phyloP scores from a whole-genome alignment of 2,113 vertebrate genomes.

The Laterallus jamaicensis region DNA sequence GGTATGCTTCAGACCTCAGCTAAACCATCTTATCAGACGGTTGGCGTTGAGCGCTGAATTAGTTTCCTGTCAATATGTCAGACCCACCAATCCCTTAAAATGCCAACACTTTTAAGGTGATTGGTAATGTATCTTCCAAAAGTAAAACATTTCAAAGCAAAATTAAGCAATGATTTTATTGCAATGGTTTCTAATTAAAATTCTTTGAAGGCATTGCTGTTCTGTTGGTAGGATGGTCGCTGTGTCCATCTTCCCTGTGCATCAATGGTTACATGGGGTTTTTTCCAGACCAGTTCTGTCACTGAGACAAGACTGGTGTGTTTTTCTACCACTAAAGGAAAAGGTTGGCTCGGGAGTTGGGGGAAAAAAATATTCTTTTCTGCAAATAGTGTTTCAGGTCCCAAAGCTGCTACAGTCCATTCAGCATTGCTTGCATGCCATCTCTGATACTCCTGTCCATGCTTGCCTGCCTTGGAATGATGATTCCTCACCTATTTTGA shows the following conservation, averaged over 20 bases:
- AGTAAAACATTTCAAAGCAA: not conserved
- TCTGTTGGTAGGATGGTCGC: accelerated
- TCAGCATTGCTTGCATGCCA: not conserved
- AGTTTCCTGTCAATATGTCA: not conserved
- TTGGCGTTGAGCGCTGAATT: not conserved
- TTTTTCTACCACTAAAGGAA: not conserved
- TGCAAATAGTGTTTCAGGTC: not conserved
- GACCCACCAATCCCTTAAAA: not conserved
- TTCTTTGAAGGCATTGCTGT: not conserved
- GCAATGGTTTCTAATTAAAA: not conserved
- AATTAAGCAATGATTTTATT: not conserved
- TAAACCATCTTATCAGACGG: not conserved
- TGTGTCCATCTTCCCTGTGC: not conserved
- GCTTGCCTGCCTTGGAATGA: not conserved
- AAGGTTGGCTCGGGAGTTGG: not conserved
- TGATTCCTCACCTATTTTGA: not conserved
- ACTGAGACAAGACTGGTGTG: not conserved
- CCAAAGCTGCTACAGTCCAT: not conserved
- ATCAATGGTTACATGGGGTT: not conserved
- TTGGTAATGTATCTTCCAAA: not conserved
- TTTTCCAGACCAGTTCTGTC: not conserved
- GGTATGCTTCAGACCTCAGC: not conserved
- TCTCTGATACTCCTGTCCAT: not conserved
- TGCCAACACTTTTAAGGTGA: not conserved
- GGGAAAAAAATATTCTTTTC: accelerated